Percentiles rank a stretch among this genome's conserved stretches.
Conservation (phyloP, 2,113 vertebrate genomes). For the Crotalus helleri region DNA sequence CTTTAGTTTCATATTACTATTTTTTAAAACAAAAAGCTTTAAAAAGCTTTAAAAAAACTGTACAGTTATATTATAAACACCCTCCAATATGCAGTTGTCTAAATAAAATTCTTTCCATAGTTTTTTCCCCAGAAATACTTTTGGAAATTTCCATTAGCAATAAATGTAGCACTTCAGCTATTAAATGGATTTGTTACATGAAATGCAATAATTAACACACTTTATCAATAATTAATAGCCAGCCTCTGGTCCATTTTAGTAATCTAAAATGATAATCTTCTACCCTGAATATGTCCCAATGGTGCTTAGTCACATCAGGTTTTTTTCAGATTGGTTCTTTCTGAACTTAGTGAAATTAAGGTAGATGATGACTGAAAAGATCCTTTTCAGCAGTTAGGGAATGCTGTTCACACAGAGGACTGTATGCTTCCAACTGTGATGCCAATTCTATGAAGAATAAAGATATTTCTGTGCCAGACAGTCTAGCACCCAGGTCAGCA, state of each 20-base stretch:
- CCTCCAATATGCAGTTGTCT: not conserved
- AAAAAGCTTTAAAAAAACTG: not conserved
- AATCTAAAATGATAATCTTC: not conserved
- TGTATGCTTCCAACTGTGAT: not conserved
- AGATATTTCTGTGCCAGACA: not conserved
- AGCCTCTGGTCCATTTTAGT: not conserved
- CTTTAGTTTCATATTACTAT: not conserved
- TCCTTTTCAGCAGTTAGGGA: not conserved
- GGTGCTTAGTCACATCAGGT: not conserved
- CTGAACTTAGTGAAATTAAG: not conserved
- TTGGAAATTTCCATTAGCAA: not conserved
- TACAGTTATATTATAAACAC: not conserved
- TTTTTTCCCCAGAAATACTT: not conserved
- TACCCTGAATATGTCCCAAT: not conserved
- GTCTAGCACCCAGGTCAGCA: not conserved
- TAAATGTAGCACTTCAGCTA: not conserved
- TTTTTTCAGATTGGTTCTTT: not conserved
- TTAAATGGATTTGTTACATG: not conserved
- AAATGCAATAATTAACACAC: not conserved
- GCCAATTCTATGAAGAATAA: not conserved
- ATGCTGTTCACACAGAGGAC: not conserved
- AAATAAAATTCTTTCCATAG: not conserved
- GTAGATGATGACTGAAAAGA: not conserved
- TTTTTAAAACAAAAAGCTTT: not conserved
- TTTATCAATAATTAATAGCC: not conserved